These are phyloP conservation scores for Dendrocincla fuliginosa DNA, from an alignment of 2,797 vertebrate species.

Conservation along the genomic window DNA sequence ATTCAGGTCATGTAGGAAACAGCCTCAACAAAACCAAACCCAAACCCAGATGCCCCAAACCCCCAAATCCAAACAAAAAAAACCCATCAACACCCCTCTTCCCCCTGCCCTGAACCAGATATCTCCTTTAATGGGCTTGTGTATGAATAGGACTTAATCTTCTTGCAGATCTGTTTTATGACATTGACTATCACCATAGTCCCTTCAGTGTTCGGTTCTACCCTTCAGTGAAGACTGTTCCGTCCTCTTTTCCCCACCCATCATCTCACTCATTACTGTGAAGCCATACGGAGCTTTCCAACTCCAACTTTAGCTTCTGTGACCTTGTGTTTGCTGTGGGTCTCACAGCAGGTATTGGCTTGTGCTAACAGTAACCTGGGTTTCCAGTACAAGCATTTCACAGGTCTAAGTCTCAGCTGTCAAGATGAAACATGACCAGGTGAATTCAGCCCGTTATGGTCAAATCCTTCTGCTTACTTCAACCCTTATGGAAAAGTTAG, in stretches of 20 bases:
- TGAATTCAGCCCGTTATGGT: neutral
- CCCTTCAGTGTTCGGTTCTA: neutral
- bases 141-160: neutral
- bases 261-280: neutral
- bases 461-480: neutral
- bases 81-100: neutral
- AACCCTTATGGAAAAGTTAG: neutral
- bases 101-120: rapidly evolving
- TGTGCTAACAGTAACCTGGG: neutral
- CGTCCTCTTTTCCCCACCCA: neutral
- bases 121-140: neutral
- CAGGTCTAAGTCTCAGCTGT: neutral
- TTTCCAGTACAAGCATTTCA: neutral
- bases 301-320: neutral
- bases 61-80: neutral
- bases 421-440: neutral
- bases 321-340: neutral
- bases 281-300: neutral
- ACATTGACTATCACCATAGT: neutral
- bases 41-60: neutral
- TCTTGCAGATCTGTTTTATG: neutral
- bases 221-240: neutral
- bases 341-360: neutral
- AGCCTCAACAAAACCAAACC: neutral
- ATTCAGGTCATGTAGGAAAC: neutral